Conservation (phyloP, 2,888 invertebrate genomes). For the Linyphia triangularis region DNA sequence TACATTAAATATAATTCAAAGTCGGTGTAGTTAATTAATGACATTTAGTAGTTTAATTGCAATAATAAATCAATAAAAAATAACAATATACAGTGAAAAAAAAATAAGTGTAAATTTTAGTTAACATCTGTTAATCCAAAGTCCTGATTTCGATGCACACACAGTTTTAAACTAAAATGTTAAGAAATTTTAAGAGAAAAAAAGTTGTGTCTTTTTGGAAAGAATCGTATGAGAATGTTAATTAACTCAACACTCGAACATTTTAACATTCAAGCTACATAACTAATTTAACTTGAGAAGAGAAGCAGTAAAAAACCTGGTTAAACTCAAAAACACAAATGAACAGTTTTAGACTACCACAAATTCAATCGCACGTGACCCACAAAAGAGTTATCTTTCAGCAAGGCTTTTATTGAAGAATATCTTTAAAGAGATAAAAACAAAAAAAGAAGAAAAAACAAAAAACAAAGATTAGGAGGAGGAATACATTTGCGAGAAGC, state of each 20-base stretch:
- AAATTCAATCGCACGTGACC: slow-evolving; percentile 22
- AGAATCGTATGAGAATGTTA: not conserved
- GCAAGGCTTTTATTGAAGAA: slow-evolving; percentile 10
- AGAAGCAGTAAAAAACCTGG: not conserved
- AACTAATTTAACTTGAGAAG: not conserved
- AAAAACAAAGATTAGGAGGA: not conserved
- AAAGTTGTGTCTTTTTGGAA: no score
- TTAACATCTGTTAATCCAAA: no score
- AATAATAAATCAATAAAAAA: no score
- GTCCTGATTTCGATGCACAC: no score
- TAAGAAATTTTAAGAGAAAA: no score
- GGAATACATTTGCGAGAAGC: not conserved
- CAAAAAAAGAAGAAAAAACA: not conserved
- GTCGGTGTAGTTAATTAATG: no score
- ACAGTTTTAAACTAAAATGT: no score
- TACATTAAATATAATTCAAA: no score
- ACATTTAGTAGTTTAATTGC: no score
- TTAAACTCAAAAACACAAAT: slow-evolving; percentile 21
- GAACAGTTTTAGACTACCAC: slow-evolving; percentile 15
- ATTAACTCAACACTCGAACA: not conserved
- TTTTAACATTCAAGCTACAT: not conserved
- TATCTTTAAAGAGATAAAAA: not conserved
- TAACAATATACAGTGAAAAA: no score
- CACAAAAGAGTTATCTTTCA: slow-evolving; percentile 9
- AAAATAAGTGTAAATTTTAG: no score